Evolutionary conservation across 2,888 invertebrate genomes (phyloP), one percentile per base, ranked within the genome.

Genomic region (Nomada ruficornis): DNA sequence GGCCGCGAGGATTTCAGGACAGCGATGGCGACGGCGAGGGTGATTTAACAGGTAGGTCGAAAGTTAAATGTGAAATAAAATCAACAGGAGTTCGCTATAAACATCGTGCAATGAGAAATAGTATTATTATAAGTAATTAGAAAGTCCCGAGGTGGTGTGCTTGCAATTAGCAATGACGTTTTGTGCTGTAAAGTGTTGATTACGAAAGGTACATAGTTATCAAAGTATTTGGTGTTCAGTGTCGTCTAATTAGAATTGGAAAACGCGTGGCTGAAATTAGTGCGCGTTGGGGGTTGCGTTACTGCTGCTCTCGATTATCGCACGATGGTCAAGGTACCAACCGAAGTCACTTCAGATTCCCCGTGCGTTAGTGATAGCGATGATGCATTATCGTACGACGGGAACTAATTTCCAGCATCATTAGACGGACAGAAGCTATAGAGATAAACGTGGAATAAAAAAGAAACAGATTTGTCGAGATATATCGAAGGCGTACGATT

Each of bases 1-100:
- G 88, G 91, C 90, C 90, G 15, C 86, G 88, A 69, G 87, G 90
- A 47, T 92, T 91, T 68, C 91, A 90, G 69, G 92, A 92, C 47
- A 92, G 90, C 72, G 77, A 92, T 55, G 92, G 88, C 0, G 88
- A 92, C 44, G 92, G 92, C 4, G 84, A 88, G 50, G 92, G 92
- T 1, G 92, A 92, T 77, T 68, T 92, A 13, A 85, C 86, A 78
- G 92, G 92, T 92, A 81, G 23, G 84, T 87, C 26, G 18, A 1
- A 15, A 47, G 15, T 29, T 2, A 65, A 13, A 26, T 13, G 44
- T 5, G 29, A 52, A 52, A 13, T 9, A 9, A 44, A 68, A 63
- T 78, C 50, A 36, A 73, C 60, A 59, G 60, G 73, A 60, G 73
- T 29, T 50, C 23, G 23, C 2, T 13, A 2, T 47, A 47, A 47